These are phyloP conservation scores for Orbicella faveolata DNA, from an alignment of 64 coral and sea anemone genomes.

Conservation along the genomic window DNA sequence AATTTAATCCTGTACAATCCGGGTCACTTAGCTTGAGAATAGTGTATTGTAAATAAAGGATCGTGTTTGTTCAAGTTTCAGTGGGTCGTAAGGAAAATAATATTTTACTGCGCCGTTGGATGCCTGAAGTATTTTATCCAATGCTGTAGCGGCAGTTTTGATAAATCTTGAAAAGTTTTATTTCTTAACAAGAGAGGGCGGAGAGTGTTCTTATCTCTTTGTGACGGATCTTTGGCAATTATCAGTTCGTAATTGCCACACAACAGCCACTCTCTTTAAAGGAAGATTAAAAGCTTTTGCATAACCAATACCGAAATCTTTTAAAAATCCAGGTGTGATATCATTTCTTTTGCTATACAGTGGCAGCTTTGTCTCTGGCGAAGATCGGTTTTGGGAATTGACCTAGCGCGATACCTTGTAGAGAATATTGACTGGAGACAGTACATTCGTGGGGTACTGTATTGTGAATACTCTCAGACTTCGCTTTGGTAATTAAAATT, in stretches of 20 bases:
- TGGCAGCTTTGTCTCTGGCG: neutral
- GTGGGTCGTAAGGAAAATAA: neutral
- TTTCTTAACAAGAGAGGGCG: neutral
- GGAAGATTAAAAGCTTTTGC: neutral
- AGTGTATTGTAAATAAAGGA: slow-evolving; percentile 30
- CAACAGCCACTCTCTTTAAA: neutral
- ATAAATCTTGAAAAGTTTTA: neutral
- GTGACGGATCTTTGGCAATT: neutral
- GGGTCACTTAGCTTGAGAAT: slow-evolving; percentile 3
- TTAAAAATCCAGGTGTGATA: neutral
- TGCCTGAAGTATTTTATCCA: slow-evolving; percentile 1
- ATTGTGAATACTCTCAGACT: neutral
- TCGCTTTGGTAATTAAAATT: neutral
- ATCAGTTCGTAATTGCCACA: neutral
- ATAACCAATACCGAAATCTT: neutral
- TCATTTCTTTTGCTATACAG: no score
- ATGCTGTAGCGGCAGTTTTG: neutral
- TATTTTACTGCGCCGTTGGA: neutral
- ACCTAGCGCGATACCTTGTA: neutral
- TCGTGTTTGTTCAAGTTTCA: slow-evolving; percentile 7
- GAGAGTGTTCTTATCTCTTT: slow-evolving; percentile 2
- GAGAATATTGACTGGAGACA: neutral
- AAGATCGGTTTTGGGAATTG: no score
- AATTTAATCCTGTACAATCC: neutral
- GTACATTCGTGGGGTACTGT: no score